These are phyloP conservation scores for Papilio machaon DNA, from an alignment of 1,140 invertebrate species.

Conservation along the genomic window DNA sequence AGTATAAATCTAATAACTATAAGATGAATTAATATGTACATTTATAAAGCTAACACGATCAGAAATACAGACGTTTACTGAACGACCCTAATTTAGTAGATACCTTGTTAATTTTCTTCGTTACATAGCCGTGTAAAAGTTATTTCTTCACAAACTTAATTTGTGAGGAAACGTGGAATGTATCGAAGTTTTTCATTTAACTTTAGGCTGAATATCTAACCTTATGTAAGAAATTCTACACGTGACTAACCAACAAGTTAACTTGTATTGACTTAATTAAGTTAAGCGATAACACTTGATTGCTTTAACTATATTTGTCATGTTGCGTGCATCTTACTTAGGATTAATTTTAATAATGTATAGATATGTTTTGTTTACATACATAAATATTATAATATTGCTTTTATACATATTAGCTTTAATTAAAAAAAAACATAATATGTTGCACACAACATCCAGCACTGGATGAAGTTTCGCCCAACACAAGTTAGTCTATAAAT, in stretches of 20 bases:
- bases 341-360: neutral
- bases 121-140: neutral
- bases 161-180: conserved; percentile 19
- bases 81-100: neutral
- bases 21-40: neutral
- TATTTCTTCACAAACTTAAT: conserved; percentile 15
- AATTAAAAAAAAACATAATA: neutral
- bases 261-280: conserved; percentile 37
- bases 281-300: conserved; percentile 23
- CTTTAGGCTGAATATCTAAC: conserved; percentile 41
- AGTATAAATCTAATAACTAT: neutral
- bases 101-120: neutral
- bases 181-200: conserved; percentile 60
- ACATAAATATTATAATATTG: no score
- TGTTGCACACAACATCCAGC: neutral
- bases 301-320: neutral
- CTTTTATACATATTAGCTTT: neutral
- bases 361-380: no score
- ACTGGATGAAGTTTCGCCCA: conserved; percentile 25
- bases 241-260: conserved; percentile 37
- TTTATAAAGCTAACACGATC: neutral
- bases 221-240: conserved; percentile 42
- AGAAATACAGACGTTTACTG: neutral
- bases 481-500: conserved; percentile 44
- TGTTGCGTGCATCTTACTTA: neutral